Evolutionary conservation across 92 coral and sea anemone genomes (phyloP), one percentile per base, ranked within the genome.

Genomic region (Zoanthus sociatus): DNA sequence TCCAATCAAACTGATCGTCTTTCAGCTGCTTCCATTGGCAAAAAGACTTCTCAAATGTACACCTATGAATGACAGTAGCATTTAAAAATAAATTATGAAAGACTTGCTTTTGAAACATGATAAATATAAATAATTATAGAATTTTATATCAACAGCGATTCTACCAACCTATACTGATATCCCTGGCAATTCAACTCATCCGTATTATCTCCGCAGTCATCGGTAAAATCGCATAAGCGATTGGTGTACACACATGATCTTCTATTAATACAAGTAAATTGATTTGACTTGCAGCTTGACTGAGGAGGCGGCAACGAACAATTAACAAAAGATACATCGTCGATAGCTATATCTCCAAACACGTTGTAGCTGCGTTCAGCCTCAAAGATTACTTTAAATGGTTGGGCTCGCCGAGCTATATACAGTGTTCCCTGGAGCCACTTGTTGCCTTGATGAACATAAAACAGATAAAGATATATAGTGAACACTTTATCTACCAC

Each of bases 1-100:
- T 97, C 99, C 99, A 97, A 72, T 97, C 99, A 81, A 95, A 97
- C 70, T 97, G 91, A 86, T 97, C 99, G 76, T 92, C 96, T 77
- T 88, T 84, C 33, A 90, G 88, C 82, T 97, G 98, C 1, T 46
- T 82, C 93, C 98, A 97, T 14, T 77, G 32, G 81, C 99, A 97
- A 53, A 90, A 77, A 6, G 92, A 91, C 55, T 76, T 87, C 90
- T 95, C 98, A 87, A 97, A 97, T 51, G 86, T 87, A 84, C 99
- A 97, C 82, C 99, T 95, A 54, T 26, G 1, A 9, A 69, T 2
- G 0, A 12, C 16, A 33, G 33, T 63, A 5, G 4, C n/a, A 13
- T 7, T 63, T 63, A 16, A 63, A 50, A 11, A 7, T 7, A 50
- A 50, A 7, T 7, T 11, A 50, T 11, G 55, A 6, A 11, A 5